These are phyloP conservation scores for Tetramorium alpestre DNA, from an alignment of 1,140 invertebrate genomes.

Conservation along the genomic window DNA sequence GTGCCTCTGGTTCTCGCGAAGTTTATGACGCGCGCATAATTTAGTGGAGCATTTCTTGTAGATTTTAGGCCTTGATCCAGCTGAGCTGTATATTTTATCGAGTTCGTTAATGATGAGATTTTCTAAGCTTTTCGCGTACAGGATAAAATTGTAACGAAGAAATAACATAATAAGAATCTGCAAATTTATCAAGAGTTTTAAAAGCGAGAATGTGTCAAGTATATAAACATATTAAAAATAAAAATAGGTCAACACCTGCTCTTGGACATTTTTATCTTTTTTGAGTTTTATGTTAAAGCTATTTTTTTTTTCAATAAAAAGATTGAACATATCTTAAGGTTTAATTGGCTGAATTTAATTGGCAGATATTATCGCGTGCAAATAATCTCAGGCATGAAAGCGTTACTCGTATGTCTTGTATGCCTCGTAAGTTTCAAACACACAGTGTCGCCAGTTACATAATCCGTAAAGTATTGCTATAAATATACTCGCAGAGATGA, in stretches of 20 bases:
- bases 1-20: neutral
- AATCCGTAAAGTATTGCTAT: conserved; percentile 12
- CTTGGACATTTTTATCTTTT: neutral
- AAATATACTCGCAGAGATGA: neutral
- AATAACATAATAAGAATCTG: neutral
- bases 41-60: conserved; percentile 20
- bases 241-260: neutral
- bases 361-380: neutral
- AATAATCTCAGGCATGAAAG: neutral
- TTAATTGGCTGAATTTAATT: neutral
- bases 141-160: neutral
- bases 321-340: neutral
- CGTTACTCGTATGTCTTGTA: neutral
- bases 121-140: neutral
- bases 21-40: conserved; percentile 36
- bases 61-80: conserved; percentile 45
- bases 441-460: neutral
- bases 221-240: neutral
- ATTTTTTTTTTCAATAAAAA: conserved; percentile 8
- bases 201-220: neutral
- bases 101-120: neutral
- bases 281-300: neutral
- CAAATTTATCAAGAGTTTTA: neutral
- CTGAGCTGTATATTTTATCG: neutral
- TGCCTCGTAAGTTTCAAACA: neutral